phyloP scores from a whole-genome alignment of 2,888 invertebrate genomes.

The Cephus nigrinus region DNA sequence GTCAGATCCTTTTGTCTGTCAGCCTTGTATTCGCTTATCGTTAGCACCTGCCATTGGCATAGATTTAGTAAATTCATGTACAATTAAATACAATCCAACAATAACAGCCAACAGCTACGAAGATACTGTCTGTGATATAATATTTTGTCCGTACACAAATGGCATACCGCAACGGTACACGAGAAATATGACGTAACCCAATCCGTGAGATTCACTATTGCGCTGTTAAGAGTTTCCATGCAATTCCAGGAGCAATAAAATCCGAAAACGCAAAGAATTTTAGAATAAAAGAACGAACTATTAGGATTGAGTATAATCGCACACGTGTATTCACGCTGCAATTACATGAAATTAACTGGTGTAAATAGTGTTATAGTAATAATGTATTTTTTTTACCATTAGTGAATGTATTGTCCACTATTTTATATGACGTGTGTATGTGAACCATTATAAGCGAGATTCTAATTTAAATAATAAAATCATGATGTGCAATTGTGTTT shows the following conservation, averaged over 20 bases:
- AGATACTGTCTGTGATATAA: background rate
- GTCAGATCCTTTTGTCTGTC: background rate
- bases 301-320: background rate
- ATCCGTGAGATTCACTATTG: background rate
- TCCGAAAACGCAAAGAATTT: background rate
- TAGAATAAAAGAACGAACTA: background rate
- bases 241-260: background rate
- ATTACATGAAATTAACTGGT: conserved; percentile 36
- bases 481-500: conserved; percentile 11
- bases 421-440: conserved; percentile 43
- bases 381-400: conserved; percentile 44
- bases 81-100: background rate
- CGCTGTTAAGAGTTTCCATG: background rate
- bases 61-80: background rate
- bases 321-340: conserved; percentile 4
- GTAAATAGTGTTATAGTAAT: conserved; percentile 43
- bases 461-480: conserved; percentile 48
- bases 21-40: background rate
- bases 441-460: conserved; percentile 38
- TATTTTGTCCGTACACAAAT: background rate
- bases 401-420: conserved; percentile 39
- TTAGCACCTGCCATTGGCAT: background rate
- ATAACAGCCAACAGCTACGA: background rate
- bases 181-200: background rate
- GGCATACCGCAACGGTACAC: background rate